Evolutionary conservation across 2,113 vertebrate genomes (phyloP), one percentile per base, ranked within the genome.

Genomic region (Ramphastos sulfuratus): DNA sequence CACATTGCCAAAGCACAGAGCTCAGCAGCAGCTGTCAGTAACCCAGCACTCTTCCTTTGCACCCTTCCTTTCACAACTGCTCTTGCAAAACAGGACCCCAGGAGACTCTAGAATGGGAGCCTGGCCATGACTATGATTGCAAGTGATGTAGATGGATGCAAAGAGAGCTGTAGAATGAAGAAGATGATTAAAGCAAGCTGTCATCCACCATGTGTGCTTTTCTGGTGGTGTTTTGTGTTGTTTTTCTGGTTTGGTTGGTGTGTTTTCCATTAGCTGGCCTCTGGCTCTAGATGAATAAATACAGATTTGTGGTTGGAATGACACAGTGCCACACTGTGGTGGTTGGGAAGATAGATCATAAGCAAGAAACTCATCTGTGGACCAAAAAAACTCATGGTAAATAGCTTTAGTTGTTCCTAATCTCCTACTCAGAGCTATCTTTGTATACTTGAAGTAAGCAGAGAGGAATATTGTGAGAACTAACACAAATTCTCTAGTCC

Each of bases 241-340:
- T 25, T 23, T 23, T 24, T 50, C 11, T 21, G 37, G 24, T 6
- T 20, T 73, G 42, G 7, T 44, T 39, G 37, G 37, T 42, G 42
- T 46, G 6, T 28, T 6, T 2, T 3, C 2, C 17, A 13, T 65
- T 19, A 71, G 42, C 82, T 72, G n/a, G 64, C 1, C 0, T 67
- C 67, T 8, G 21, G 60, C 60, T 87, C 55, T 48, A 4, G 58
- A 65, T 75, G 77, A 46, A n/a, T 1, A 11, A 50, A 20, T 4
- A 21, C 12, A 3, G 5, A 1, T 18, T 54, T 69, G 66, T 82
- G 63, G 94, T 8, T 63, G 85, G 95, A 95, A 76, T 92, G 90
- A 88, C 93, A 96, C 97, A 97, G 94, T 98, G 97, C 97, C 97
- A 97, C 97, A 83, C 85, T 96, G 97, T 98, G 97, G 97, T 90